phyloP scores from a whole-genome alignment of 2,888 invertebrate species.

The Rugalucina vietnamica region DNA sequence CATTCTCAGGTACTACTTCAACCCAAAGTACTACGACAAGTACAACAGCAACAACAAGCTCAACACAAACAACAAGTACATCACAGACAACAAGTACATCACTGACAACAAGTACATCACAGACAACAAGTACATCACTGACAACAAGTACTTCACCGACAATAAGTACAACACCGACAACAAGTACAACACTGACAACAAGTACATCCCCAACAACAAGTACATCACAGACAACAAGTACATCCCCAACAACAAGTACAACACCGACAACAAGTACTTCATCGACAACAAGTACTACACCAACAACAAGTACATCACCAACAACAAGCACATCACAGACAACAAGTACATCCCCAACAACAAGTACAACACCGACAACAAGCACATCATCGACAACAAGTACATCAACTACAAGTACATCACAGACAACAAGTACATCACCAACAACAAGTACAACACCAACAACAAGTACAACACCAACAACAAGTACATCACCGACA shows the following conservation, averaged over 20 bases:
- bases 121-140: background rate
- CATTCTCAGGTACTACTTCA: background rate
- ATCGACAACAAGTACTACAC: background rate
- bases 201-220: background rate
- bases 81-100: background rate
- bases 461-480: background rate
- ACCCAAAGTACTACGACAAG: background rate
- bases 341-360: background rate
- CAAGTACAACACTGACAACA: background rate
- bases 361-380: background rate
- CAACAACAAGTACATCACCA: background rate
- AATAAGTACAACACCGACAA: background rate
- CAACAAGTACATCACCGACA: background rate
- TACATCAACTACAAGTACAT: background rate
- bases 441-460: background rate
- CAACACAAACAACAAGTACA: background rate
- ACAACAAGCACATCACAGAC: background rate
- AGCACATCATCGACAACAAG: background rate
- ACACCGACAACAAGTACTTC: background rate
- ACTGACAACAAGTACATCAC: background rate
- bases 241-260: background rate
- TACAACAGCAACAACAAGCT: background rate
- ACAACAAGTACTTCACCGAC: background rate
- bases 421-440: background rate
- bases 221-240: background rate